Percentiles rank a stretch among this genome's conserved stretches.
Evolutionary conservation across 2,113 vertebrate genomes (phyloP).

Genomic region (Ahaetulla prasina): DNA sequence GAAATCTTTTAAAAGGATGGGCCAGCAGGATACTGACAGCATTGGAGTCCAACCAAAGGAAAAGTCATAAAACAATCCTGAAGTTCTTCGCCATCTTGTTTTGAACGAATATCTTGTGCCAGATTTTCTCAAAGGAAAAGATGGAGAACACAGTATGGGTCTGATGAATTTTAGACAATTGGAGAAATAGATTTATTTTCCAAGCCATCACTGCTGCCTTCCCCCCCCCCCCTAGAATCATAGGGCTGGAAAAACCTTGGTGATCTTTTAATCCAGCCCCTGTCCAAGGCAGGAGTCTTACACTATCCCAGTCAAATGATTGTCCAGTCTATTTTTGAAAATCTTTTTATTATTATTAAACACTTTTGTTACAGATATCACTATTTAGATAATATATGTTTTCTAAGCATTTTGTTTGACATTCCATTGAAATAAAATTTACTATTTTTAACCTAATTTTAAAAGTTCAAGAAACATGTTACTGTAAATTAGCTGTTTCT

Average conservation of each 20-base stretch:
- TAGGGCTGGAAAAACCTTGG: not conserved
- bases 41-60: not conserved
- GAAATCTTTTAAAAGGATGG: slow-evolving; percentile 20
- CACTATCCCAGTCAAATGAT: not conserved
- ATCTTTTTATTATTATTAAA: not conserved
- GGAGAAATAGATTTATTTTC: slow-evolving; percentile 10
- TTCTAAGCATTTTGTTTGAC: not conserved
- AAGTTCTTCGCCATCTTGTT: not conserved
- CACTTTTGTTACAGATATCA: not conserved
- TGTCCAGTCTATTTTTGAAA: not conserved
- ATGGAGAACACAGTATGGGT: slow-evolving; percentile 5
- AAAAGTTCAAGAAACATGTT: not conserved
- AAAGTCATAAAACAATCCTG: slow-evolving; percentile 6
- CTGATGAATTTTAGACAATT: slow-evolving; percentile 18
- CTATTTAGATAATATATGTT: not conserved
- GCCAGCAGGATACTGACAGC: slow-evolving; percentile 6
- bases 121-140: slow-evolving; percentile 12
- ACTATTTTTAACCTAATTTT: not conserved
- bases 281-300: not conserved
- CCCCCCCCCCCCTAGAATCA: not conserved
- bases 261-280: not conserved
- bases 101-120: slow-evolving; percentile 8
- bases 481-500: not conserved
- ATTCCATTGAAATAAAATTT: not conserved
- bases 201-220: not conserved